These are phyloP conservation scores for Drosophila tanythrix DNA, from an alignment of 2,888 invertebrate species.

Conservation along the genomic window DNA sequence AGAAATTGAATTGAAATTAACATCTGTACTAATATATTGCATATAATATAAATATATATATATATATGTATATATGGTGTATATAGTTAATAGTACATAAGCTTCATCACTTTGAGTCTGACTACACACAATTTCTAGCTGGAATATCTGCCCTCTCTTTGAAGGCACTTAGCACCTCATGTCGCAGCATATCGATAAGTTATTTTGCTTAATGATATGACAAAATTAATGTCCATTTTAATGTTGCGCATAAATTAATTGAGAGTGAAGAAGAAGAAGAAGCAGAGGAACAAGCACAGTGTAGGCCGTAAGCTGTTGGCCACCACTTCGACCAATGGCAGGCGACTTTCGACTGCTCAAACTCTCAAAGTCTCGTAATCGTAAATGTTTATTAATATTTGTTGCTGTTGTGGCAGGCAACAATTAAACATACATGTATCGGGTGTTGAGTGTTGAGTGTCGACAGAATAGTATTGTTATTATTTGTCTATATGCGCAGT, in stretches of 20 bases:
- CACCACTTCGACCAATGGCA: conserved; percentile 28
- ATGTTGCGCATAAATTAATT: conserved; percentile 77
- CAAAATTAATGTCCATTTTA: conserved; percentile 65
- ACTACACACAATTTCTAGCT: neutral
- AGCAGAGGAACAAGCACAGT: conserved; percentile 3
- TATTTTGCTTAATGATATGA: conserved; percentile 43
- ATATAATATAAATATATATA: neutral
- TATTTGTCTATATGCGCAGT: conserved; percentile 38
- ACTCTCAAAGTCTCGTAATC: conserved; percentile 50
- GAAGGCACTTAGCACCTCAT: conserved; percentile 26
- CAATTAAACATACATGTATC: conserved; percentile 54
- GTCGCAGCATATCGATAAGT: conserved; percentile 23
- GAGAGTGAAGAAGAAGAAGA: conserved; percentile 18
- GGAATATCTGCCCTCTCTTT: neutral
- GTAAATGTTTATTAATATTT: conserved; percentile 74
- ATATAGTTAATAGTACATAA: neutral
- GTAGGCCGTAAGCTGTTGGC: neutral
- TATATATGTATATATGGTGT: too few relatives aligned
- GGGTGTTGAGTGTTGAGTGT: conserved; percentile 19
- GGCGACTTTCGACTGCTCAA: neutral
- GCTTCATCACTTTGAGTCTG: neutral
- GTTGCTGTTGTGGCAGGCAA: conserved; percentile 10
- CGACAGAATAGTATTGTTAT: conserved; percentile 5
- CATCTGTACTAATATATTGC: too few relatives aligned
- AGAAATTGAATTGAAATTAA: too few relatives aligned